phyloP scores from a whole-genome alignment of 2,888 invertebrate genomes.

The Drosophila kokeensis region DNA sequence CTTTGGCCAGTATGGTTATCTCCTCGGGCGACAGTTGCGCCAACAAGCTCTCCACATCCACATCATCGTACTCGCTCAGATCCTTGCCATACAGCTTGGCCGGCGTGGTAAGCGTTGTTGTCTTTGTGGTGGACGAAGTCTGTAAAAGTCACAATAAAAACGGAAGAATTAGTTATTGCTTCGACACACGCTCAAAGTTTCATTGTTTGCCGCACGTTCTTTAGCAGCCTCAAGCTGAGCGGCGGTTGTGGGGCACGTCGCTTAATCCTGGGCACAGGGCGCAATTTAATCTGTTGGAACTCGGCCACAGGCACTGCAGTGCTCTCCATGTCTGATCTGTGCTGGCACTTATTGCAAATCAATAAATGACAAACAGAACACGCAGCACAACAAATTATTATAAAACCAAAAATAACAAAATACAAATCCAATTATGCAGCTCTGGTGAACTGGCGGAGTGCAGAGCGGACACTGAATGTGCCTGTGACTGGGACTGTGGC shows the following conservation, averaged over 20 bases:
- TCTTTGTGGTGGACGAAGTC: constrained; percentile 95
- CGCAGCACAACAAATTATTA: constrained; percentile 20
- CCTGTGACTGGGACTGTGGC: constrained; percentile 59
- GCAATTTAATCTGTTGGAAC: constrained; percentile 80
- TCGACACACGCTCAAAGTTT: neutral
- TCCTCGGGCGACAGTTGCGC: constrained; percentile 97
- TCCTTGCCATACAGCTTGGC: constrained; percentile 96
- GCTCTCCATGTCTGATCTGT: constrained; percentile 53
- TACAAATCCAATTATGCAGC: constrained; percentile 76
- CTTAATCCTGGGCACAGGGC: constrained; percentile 78
- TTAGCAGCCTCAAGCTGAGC: constrained; percentile 54
- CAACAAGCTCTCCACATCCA: constrained; percentile 97
- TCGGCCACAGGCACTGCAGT: constrained; percentile 69
- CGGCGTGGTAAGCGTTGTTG: constrained; percentile 95
- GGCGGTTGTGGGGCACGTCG: constrained; percentile 81
- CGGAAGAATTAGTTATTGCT: constrained; percentile 1
- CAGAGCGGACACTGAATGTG: constrained; percentile 26
- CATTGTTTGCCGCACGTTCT: constrained; percentile 57
- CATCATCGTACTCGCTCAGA: constrained; percentile 95
- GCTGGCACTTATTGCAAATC: constrained; percentile 52
- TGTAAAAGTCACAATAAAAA: constrained; percentile 85
- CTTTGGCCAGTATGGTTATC: constrained; percentile 98
- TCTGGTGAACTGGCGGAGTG: constrained; percentile 18
- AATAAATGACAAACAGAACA: constrained; percentile 38
- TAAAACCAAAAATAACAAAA: constrained; percentile 50